phyloP scores from a whole-genome alignment of 2,888 invertebrate genomes.

The Ptycholaimellus sp. region DNA sequence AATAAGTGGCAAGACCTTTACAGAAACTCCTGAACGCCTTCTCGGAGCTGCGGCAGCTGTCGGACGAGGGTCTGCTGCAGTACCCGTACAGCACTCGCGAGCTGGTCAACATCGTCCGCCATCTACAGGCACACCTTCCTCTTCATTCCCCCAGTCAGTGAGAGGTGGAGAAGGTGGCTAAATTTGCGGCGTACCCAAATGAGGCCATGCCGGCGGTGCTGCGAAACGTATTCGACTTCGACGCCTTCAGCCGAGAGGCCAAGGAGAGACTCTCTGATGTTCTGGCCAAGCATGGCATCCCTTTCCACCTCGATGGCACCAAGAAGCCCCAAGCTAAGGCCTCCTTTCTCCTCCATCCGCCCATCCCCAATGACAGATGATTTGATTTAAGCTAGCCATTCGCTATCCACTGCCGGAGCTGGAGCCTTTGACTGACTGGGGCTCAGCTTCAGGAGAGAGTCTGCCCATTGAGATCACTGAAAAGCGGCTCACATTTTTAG shows the following conservation, averaged over 20 bases:
- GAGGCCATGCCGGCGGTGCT: constrained; percentile 62
- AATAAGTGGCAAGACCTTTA: background rate
- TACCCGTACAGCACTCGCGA: constrained; percentile 93
- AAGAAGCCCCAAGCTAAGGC: too few relatives aligned
- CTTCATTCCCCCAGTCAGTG: background rate
- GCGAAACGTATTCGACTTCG: constrained; percentile 87
- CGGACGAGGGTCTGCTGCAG: constrained; percentile 70
- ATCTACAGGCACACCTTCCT: constrained; percentile 54
- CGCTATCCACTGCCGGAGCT: too few relatives aligned
- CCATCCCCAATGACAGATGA: too few relatives aligned
- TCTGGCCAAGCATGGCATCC: constrained; percentile 53
- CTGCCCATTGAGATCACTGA: too few relatives aligned
- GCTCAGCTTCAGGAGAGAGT: too few relatives aligned
- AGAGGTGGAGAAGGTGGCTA: constrained; percentile 1
- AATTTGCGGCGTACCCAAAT: constrained; percentile 51
- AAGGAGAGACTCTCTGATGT: constrained; percentile 55
- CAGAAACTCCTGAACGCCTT: constrained; percentile 59
- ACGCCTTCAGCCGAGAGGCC: constrained; percentile 64
- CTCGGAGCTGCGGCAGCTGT: constrained; percentile 56
- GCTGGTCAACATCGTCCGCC: constrained; percentile 80
- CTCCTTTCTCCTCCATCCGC: too few relatives aligned
- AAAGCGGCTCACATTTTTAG: too few relatives aligned
- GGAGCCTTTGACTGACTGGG: too few relatives aligned
- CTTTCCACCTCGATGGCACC: too few relatives aligned
- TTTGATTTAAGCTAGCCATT: too few relatives aligned